phyloP scores from a whole-genome alignment of 37 sponge, comb jelly and placozoan species.

The Theonella swinhoei region DNA sequence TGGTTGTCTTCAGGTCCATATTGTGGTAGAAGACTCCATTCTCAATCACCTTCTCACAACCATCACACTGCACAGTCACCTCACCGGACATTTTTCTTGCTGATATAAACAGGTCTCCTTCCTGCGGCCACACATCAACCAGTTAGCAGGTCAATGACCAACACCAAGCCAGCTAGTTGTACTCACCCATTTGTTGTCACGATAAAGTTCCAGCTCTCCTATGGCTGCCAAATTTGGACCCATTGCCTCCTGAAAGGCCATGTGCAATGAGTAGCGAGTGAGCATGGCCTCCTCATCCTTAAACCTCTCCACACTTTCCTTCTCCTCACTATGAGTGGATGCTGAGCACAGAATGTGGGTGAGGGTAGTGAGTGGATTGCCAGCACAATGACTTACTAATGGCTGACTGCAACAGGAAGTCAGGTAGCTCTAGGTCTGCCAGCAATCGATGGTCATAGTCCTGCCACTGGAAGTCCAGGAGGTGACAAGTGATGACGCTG shows the following conservation, averaged over 20 bases:
- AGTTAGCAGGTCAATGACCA: not conserved
- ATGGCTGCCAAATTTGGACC: not conserved
- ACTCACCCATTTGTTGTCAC: not conserved
- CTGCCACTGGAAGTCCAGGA: constrained; percentile 84
- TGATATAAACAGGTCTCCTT: constrained; percentile 41
- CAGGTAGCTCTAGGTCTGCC: constrained; percentile 70
- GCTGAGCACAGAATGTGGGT: constrained; percentile 16
- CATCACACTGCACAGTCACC: constrained; percentile 62
- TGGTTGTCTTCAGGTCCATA: constrained; percentile 32
- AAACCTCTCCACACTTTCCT: constrained; percentile 33
- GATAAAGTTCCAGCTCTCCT: not conserved
- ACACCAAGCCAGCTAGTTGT: no score
- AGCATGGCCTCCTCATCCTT: constrained; percentile 74
- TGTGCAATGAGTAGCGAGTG: constrained; percentile 52
- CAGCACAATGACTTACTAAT: constrained; percentile 33
- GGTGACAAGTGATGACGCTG: constrained; percentile 40
- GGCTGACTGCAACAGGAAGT: constrained; percentile 56
- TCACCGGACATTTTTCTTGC: not conserved
- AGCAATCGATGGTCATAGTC: constrained; percentile 81
- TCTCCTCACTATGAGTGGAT: constrained; percentile 14
- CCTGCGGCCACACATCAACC: constrained; percentile 16
- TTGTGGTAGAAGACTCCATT: constrained; percentile 54
- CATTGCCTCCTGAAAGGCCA: constrained; percentile 30
- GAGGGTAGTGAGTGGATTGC: not conserved
- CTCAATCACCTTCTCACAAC: constrained; percentile 31